These are phyloP conservation scores for Nyctibius bracteatus DNA, from an alignment of 2,113 vertebrate species.

Conservation along the genomic window DNA sequence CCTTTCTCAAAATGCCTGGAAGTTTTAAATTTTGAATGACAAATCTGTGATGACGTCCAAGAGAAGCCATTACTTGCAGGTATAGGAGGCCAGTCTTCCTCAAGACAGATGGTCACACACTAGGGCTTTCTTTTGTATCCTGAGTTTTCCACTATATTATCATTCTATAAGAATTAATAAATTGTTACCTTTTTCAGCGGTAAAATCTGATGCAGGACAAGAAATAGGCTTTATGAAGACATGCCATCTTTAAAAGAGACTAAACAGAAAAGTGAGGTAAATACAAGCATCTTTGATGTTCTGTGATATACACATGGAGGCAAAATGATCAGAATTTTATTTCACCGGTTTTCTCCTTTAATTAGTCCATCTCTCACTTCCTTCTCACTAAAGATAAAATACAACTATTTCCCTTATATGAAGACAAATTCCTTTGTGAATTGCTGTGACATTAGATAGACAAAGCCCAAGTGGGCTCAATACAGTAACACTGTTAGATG, in stretches of 20 bases:
- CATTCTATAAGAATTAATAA: neutral
- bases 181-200: neutral
- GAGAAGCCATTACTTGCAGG: neutral
- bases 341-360: neutral
- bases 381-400: neutral
- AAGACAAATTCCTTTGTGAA: neutral
- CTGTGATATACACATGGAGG: neutral
- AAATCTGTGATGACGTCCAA: neutral
- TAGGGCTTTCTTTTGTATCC: neutral
- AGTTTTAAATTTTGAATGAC: neutral
- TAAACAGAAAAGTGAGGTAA: neutral
- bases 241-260: neutral
- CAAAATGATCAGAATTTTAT: neutral
- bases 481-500: neutral
- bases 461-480: neutral
- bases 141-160: neutral
- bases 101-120: neutral
- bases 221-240: neutral
- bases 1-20: neutral
- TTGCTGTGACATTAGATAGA: neutral
- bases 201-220: neutral
- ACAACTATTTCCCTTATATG: neutral
- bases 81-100: neutral
- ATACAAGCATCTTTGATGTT: neutral
- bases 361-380: neutral